Conservation (phyloP, 92 coral and sea anemone genomes). For the Umimayanthus chanpuru region DNA sequence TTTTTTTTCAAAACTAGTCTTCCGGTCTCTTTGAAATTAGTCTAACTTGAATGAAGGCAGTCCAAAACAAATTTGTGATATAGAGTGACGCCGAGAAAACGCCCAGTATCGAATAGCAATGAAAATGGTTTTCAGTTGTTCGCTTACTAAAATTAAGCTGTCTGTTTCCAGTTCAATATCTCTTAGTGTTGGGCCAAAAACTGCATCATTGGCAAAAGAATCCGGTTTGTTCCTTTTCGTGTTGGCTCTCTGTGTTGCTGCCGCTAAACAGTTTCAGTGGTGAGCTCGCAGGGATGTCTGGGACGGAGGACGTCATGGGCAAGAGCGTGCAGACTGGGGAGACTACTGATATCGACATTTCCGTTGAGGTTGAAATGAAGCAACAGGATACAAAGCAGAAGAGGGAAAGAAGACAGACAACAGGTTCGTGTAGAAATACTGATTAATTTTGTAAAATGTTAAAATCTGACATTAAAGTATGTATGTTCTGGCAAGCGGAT, state of each 20-base stretch:
- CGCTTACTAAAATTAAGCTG: too few species aligned
- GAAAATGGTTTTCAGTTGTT: too few species aligned
- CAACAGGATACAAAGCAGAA: background rate
- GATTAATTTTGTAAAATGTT: background rate
- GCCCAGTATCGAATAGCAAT: too few species aligned
- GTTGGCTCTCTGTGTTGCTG: slow-evolving; percentile 12
- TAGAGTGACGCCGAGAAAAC: too few species aligned
- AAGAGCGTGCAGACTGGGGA: background rate
- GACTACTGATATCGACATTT: slow-evolving; percentile 4
- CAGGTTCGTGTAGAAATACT: background rate
- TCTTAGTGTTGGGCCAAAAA: background rate
- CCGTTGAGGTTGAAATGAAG: slow-evolving; percentile 10
- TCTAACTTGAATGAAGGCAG: too few species aligned
- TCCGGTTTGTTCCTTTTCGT: slow-evolving; percentile 14
- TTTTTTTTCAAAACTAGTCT: too few species aligned
- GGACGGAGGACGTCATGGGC: slow-evolving; percentile 7
- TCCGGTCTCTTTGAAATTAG: too few species aligned
- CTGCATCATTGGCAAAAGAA: slow-evolving; percentile 2
- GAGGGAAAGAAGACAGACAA: background rate
- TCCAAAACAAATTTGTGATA: too few species aligned
- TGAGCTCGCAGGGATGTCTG: slow-evolving; percentile 11
- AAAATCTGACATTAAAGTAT: background rate
- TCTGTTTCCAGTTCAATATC: slow-evolving; percentile 5
- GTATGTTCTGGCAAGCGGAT: background rate
- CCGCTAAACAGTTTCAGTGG: slow-evolving; percentile 12